Evolutionary conservation across 1,140 invertebrate species (phyloP), one percentile per base, ranked within the genome.

Genomic region (Arctopsyche grandis): DNA sequence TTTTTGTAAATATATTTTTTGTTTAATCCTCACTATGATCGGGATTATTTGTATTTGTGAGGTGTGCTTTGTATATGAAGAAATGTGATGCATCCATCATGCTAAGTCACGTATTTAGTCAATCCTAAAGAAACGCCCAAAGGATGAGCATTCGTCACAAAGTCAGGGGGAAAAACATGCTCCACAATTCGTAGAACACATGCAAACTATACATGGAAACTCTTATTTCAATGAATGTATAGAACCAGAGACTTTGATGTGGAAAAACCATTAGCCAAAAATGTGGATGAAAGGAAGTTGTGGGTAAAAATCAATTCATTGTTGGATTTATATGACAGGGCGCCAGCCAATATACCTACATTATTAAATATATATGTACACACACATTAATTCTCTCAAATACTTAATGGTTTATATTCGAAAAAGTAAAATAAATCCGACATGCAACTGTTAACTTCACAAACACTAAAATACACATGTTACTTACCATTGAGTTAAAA

Each of bases 291-390:
- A 38, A 38, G 29, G 29, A 38, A 38, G 29, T 38, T 38, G 29
- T 38, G 29, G 29, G 29, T 38, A 38, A 38, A n/a, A 38, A 38
- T 38, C 29, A 38, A 38, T 38, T 7, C 29, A 38, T 38, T 38
- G 48, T 19, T 60, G 56, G 21, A 16, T 60, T 56, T 60, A 60
- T 12, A 69, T 26, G 26, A 43, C 66, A 71, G 69, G 69, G 69
- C 69, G 69, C 69, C 69, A 71, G 66, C 66, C 22, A 69, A 38
- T 69, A 10, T 10, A 14, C 29, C 26, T 56, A n/a, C 14, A 56
- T 56, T 16, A 56, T 21, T n/a, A 56, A 56, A 38, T 38, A 38
- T 4, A 38, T 38, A 38, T 38, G 29, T 38, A 38, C 1, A 38
- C 7, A 38, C 1, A 38, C 7, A 7, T 38, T 1, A 38, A 38